Base-by-base conservation (phyloP, 2,797 vertebrate species). In the Gephyroberyx darwinii region DNA sequence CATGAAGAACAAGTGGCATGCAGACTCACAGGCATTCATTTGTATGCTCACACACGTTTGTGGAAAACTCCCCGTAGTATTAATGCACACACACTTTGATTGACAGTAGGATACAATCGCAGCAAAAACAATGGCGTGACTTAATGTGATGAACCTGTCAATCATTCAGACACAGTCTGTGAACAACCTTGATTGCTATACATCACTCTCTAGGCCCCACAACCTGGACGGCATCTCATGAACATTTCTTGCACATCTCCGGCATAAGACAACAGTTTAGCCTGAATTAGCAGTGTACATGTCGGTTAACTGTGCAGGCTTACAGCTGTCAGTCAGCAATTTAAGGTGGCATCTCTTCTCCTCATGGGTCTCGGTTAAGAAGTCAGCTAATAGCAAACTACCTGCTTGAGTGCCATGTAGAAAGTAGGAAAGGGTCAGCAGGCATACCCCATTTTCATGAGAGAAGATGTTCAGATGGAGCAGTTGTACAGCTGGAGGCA, bases 161-260 rank as follows among this genome's bases (percentile, higher is more conserved):
- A 20, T 51, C 48, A 51, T 51, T 7, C 48, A 51, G 17, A 51
- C 17, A 51, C 3, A 8, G 1, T 43, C 12, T 51, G 48, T 51
- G 48, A 20, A 10, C 48, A 10, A 20, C 48, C 48, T 13, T 13
- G 12, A 17, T 47, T 47, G 43, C 43, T 51, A 43, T 43, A 14
- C 41, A 43, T 43, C 41, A 14, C 13, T 13, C 12, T 43, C 20
- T 50, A 30, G 10, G 45, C 22, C 13, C 39, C 33, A 51, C 33
- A 19, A 48, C 61, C 62, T 69, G 57, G 12, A 65, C 53, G 37
- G 19, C 55, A 65, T 50, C 51, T 65, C 53, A 73, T 58, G 52
- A 78, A 65, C 71, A 63, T 33, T 8, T 35, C 33, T 8, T 4
- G 33, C 33, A 35, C 8, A 35, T 8, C 26, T 26, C 26, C 4